Evolutionary conservation across 2,797 vertebrate species (phyloP).

Genomic region (Eremophila alpestris): DNA sequence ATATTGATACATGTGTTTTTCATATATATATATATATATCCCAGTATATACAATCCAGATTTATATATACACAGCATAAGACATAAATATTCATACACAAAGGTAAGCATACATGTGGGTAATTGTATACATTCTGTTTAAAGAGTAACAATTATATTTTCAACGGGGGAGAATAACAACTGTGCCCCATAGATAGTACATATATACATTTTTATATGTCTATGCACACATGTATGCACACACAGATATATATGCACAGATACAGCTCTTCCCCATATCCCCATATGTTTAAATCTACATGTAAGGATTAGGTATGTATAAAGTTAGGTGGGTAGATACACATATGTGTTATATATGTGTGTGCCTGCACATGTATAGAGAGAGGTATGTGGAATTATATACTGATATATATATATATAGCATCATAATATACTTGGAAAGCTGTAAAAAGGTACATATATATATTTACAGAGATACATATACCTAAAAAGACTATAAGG

Average conservation of each 20-base stretch:
- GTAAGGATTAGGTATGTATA: neutral
- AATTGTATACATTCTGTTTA: neutral
- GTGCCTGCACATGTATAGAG: neutral
- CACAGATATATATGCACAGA: neutral
- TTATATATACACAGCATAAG: neutral
- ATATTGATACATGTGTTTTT: neutral
- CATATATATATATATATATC: no score
- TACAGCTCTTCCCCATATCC: neutral
- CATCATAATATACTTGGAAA: neutral
- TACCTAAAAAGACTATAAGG: neutral
- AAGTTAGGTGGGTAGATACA: neutral
- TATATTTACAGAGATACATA: neutral
- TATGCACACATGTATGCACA: neutral
- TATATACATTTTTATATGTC: neutral
- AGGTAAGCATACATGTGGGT: neutral
- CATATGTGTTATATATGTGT: neutral
- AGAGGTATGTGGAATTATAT: neutral
- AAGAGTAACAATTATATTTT: neutral
- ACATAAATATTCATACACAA: neutral
- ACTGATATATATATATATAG: accelerated
- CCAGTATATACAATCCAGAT: neutral
- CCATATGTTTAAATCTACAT: neutral
- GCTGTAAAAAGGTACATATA: neutral
- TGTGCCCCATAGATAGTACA: neutral
- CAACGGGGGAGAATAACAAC: neutral